Evolutionary conservation across 2,888 invertebrate species (phyloP), one percentile per base, ranked within the genome.

Genomic region (Lacanobia wlatinum): DNA sequence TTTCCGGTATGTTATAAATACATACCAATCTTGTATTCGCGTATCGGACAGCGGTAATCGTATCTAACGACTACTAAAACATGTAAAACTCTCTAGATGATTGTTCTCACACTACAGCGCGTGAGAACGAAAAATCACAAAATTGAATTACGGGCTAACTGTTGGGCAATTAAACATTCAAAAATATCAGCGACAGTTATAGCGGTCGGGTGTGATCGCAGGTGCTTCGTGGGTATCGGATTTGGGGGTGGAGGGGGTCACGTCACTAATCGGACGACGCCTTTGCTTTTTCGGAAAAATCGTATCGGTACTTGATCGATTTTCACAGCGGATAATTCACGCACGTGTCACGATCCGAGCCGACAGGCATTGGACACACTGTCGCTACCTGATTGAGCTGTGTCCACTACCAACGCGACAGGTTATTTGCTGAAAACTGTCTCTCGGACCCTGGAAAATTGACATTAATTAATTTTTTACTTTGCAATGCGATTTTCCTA

Each of bases 271-370:
- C 95, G 95, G 95, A 84, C 95, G 92, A 88, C 90, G 94, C 90
- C 94, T 92, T 85, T 67, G 84, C 90, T 90, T 92, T 92, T 92
- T 92, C 91, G 92, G 93, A 92, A 94, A 93, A 95, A 90, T 92
- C 86, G 88, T 86, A 81, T 87, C 89, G 90, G 90, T 91, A 87
- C 85, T 86, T 86, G 94, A 95, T 95, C 92, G 94, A 96, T 96
- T 96, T 95, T 90, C 95, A 95, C 94, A 95, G 95, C 92, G 90
- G 90, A 95, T 95, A 94, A 93, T 90, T 90, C 94, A 96, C 95
- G 96, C 96, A 94, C 96, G 96, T 94, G 96, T 91, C 90, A 79
- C 76, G 80, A 80, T 84, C 85, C 83, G 89, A 88, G 87, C 87
- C 88, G 90, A 87, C 84, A 78, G 66, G 73, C 76, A 91, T 94